A percentile compares a stretch with the other conserved stretches of the same genome.
Conservation (phyloP, 2,797 vertebrate genomes). For the Clamator glandarius region DNA sequence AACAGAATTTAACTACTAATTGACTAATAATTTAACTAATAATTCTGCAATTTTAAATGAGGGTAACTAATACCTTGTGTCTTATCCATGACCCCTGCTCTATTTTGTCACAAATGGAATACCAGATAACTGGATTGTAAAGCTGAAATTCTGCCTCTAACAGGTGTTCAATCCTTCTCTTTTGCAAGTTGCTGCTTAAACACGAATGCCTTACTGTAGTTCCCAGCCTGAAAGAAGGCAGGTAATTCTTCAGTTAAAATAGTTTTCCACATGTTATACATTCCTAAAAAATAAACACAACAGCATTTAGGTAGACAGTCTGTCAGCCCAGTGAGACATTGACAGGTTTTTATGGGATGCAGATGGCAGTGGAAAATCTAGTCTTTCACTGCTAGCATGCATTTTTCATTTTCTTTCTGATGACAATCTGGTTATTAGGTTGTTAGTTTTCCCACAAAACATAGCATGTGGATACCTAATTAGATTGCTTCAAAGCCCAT, state of each 20-base stretch:
- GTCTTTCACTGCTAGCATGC: constrained; percentile 43
- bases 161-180: not conserved
- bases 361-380: constrained; percentile 9
- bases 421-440: constrained; percentile 74
- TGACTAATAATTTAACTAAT: not conserved
- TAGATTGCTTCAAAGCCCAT: constrained; percentile 62
- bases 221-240: not conserved
- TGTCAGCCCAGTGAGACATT: not conserved
- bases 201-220: not conserved
- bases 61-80: not conserved
- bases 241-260: not conserved
- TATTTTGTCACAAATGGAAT: not conserved
- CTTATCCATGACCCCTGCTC: not conserved
- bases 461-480: constrained; percentile 65
- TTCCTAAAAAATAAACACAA: not conserved
- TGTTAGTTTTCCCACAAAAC: constrained; percentile 72
- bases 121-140: not conserved
- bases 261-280: not conserved
- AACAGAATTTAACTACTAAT: not conserved
- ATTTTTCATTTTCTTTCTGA: constrained; percentile 64
- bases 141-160: not conserved
- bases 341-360: not conserved
- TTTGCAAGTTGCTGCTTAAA: not conserved
- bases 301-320: not conserved
- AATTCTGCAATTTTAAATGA: not conserved